Conservation (phyloP, 2,888 invertebrate genomes). For the Boloria euphrosyne region DNA sequence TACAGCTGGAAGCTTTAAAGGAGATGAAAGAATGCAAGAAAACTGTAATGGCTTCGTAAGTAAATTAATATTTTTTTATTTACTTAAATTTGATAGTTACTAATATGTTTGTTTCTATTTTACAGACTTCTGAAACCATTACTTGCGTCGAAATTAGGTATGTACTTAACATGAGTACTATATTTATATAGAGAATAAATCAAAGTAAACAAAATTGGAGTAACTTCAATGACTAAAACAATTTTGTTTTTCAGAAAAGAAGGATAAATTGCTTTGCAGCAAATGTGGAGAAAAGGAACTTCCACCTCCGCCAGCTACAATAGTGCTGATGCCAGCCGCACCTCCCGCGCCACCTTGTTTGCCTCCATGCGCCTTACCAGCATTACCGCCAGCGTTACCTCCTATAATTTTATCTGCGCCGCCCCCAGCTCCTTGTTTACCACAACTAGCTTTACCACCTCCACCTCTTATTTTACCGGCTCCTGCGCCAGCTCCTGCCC, state of each 20-base stretch:
- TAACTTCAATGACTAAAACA: not conserved
- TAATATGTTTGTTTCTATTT: conserved; percentile 25
- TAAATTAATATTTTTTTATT: conserved; percentile 36
- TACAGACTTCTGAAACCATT: conserved; percentile 68
- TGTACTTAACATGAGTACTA: conserved; percentile 38
- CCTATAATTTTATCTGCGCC: conserved; percentile 43
- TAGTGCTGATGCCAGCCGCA: conserved; percentile 63
- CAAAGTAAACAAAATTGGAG: too few species aligned
- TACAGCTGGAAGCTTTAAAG: conserved; percentile 69
- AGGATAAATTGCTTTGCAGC: conserved; percentile 41
- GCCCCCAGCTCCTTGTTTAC: conserved; percentile 56
- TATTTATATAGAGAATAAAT: too few species aligned
- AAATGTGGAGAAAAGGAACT: conserved; percentile 48
- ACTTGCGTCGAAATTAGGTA: conserved; percentile 60
- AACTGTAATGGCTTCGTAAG: conserved; percentile 65
- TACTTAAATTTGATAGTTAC: conserved; percentile 1
- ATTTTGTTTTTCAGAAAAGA: conserved; percentile 43
- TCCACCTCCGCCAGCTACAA: conserved; percentile 58
- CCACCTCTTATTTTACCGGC: conserved; percentile 35
- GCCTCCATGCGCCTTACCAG: conserved; percentile 44
- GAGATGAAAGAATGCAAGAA: conserved; percentile 75
- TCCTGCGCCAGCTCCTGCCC: conserved; percentile 37
- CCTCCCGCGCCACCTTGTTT: conserved; percentile 51
- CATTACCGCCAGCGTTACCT: conserved; percentile 47
- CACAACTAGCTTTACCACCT: conserved; percentile 41